Percentiles rank a stretch among this genome's conserved stretches.
These are phyloP conservation scores for Neoitamus cyanurus DNA, from an alignment of 2,888 invertebrate species.

Conservation along the genomic window DNA sequence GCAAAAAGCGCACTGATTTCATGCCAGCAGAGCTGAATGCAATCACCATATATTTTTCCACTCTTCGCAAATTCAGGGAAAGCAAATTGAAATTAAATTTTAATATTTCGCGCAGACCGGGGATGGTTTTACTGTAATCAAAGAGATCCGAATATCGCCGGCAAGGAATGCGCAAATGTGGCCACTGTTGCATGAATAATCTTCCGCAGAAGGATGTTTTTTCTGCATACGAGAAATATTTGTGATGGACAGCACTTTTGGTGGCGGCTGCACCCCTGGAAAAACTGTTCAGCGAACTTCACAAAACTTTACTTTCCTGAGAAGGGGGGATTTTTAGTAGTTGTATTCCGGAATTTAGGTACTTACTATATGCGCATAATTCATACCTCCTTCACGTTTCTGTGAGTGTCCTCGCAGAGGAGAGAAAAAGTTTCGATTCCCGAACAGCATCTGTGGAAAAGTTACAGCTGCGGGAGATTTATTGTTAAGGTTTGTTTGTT, in stretches of 20 bases:
- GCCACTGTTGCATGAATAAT: background rate
- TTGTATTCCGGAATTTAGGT: background rate
- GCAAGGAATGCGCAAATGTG: background rate
- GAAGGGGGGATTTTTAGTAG: background rate
- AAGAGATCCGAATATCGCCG: background rate
- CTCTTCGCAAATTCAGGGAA: background rate
- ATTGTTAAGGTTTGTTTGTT: background rate
- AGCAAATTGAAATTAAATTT: background rate
- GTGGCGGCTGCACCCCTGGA: background rate
- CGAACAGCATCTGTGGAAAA: background rate
- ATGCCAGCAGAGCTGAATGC: background rate
- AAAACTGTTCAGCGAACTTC: background rate
- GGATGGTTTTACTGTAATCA: background rate
- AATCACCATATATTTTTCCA: background rate
- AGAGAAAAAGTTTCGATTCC: background rate
- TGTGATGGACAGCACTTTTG: background rate
- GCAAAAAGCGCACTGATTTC: background rate
- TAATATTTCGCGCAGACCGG: background rate
- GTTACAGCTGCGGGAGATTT: background rate
- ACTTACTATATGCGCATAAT: background rate
- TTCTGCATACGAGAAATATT: background rate
- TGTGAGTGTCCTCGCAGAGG: background rate
- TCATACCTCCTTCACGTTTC: background rate
- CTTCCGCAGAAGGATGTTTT: background rate
- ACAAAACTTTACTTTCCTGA: background rate